Evolutionary conservation across 1,140 invertebrate species (phyloP), one percentile per base, ranked within the genome.

Genomic region (Luehdorfia chinensis): DNA sequence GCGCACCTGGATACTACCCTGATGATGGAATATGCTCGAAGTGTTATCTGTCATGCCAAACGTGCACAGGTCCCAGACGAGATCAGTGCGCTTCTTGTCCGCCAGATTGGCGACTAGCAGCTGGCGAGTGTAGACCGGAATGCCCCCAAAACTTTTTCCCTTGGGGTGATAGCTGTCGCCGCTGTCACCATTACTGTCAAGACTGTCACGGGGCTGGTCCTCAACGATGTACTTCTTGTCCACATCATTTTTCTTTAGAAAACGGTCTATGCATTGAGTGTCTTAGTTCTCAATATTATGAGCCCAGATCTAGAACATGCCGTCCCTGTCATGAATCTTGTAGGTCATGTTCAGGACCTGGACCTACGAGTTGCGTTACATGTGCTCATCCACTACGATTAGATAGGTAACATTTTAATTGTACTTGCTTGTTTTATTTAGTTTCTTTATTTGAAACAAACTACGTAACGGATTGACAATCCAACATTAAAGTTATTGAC

Each of bases 1-100:
- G 94, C 63, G 93, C 92, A 5, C 58, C 62, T 43, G 94, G 94
- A 9, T 95, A 94, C 70, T 95, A 94, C 78, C 94, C 93, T 54
- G 94, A 95, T 71, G 90, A 93, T 41, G 94, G 94, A 12, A 90
- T 91, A 21, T 96, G 94, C 75, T 88, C 91, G 25, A 92, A 94
- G 56, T 96, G 95, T 71, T 93, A 95, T 64, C 83, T 93, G 30
- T 93, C 93, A 16, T 97, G 95, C 79, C 91, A 92, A 45, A 86
- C 79, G 2, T 86, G 83, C 37, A 80, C 86, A 64, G 95, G 90
- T 0, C 93, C 94, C 0, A 88, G 92, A 45, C 88, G 92, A 46
- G 92, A 94, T 75, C 93, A 96, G 60, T 97, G 95, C 74, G 93
- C 95, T 0, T 91, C 90, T 11, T 97, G 95, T 87, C 92, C 92